These are phyloP conservation scores for Tolypeutes matacus DNA, from an alignment of 2,797 vertebrate species.

Conservation along the genomic window DNA sequence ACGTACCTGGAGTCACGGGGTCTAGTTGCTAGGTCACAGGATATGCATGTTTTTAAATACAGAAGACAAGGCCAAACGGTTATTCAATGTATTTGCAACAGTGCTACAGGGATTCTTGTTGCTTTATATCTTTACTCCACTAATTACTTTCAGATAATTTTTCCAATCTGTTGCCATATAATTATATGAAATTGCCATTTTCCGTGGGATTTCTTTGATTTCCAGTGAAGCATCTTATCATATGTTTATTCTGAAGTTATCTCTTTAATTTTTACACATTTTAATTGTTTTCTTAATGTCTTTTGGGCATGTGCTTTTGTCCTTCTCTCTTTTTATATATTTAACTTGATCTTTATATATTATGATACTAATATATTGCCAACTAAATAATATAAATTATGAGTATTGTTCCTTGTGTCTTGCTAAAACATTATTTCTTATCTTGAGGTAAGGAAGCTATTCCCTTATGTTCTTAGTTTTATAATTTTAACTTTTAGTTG, in stretches of 20 bases:
- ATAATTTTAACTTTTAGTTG: not conserved
- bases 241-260: not conserved
- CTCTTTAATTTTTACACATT: not conserved
- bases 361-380: not conserved
- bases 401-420: not conserved
- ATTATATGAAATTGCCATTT: not conserved
- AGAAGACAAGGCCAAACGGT: not conserved
- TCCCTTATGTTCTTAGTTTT: not conserved
- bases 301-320: not conserved
- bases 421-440: not conserved
- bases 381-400: not conserved
- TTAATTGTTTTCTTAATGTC: not conserved
- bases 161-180: not conserved
- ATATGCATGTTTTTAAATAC: not conserved
- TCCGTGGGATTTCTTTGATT: not conserved
- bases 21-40: not conserved
- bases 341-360: not conserved
- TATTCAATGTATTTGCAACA: not conserved
- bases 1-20: not conserved
- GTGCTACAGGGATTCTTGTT: not conserved
- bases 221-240: not conserved
- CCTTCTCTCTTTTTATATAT: not conserved
- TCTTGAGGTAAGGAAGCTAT: constrained; percentile 15
- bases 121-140: not conserved
- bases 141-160: not conserved